Base-by-base conservation (phyloP, 2,797 vertebrate species). In the Lepus oiostolus region DNA sequence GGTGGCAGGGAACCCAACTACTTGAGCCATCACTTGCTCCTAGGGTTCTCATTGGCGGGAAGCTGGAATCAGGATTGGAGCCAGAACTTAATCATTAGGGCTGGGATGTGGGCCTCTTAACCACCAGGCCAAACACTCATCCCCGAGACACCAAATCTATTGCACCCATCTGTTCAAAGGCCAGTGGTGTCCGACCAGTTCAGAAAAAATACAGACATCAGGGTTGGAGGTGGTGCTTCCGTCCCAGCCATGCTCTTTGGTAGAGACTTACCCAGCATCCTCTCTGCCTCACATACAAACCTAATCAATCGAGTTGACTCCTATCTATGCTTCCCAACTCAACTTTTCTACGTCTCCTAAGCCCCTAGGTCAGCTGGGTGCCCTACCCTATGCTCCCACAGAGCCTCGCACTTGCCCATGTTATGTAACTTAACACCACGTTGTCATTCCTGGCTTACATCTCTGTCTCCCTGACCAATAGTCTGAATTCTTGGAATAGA, bases 341-440 rank as follows among this genome's bases (percentile, higher is more conserved):
- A 50, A 47, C 28, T 86, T 58, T 95, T 83, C 67, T 32, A 70
- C 38, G 16, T 95, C 85, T 90, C 83, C 93, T 88, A 92, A 96
- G 72, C 30, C 35, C 70, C 21, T 17, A 16, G 63, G 50, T 62
- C 16, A 35, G 22, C 10, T 85, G 35, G 7, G 28, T 70, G 17
- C 42, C 65, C 0, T 89, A 84, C 81, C 84, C 42, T 79, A 28
- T 71, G 54, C 42, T 87, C 83, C 76, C 67, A 79, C 7, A 86
- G 82, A 70, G 65, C n/a, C 10, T 42, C 52, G n/a, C 14, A 21
- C 75, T 26, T 81, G 63, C n/a, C 60, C 70, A 63, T 74, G 67
- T 93, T 92, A 77, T 71, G 63, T 87, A 95, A 86, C 67, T 50
- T 16, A 74, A 75, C 21, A 52, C 76, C 72, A 47, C 13, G 71